A percentile compares a stretch with the other conserved stretches of the same genome.
phyloP scores from a whole-genome alignment of 2,888 invertebrate species.

The Tolmerus cingulatus region DNA sequence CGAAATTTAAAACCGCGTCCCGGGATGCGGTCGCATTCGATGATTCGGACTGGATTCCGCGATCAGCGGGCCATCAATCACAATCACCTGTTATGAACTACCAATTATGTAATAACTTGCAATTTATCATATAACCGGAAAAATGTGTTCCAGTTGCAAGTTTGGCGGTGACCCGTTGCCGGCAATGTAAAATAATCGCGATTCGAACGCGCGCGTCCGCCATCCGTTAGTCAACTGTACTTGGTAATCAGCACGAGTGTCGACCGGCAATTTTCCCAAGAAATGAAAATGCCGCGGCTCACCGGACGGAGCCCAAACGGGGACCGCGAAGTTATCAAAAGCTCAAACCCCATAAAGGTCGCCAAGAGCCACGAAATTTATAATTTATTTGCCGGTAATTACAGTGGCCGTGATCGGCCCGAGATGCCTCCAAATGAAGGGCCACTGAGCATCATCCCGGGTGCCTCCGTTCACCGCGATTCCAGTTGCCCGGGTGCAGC shows the following conservation, averaged over 20 bases:
- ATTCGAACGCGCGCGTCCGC: constrained; percentile 42
- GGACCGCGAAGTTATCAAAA: not conserved
- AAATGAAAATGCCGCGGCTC: constrained; percentile 17
- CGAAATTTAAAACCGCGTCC: not conserved
- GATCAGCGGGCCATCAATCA: constrained; percentile 18
- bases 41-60: not conserved
- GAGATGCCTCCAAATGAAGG: constrained; percentile 2
- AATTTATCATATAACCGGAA: constrained; percentile 46
- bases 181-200: constrained; percentile 26
- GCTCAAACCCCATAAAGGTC: constrained; percentile 28
- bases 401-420: constrained; percentile 44
- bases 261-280: constrained; percentile 14
- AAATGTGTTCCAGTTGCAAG: constrained; percentile 21
- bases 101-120: constrained; percentile 48
- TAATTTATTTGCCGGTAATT: constrained; percentile 49
- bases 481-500: not conserved
- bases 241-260: constrained; percentile 27
- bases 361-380: constrained; percentile 45
- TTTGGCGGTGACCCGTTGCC: constrained; percentile 34
- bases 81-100: constrained; percentile 38
- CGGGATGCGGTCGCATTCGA: not conserved
- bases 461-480: not conserved
- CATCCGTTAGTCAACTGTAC: constrained; percentile 34
- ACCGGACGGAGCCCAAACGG: not conserved
- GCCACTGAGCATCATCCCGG: not conserved